Evolutionary conservation across 2,888 invertebrate species (phyloP), one percentile per base, ranked within the genome.

Genomic region (Trissonchulus latispiculum): DNA sequence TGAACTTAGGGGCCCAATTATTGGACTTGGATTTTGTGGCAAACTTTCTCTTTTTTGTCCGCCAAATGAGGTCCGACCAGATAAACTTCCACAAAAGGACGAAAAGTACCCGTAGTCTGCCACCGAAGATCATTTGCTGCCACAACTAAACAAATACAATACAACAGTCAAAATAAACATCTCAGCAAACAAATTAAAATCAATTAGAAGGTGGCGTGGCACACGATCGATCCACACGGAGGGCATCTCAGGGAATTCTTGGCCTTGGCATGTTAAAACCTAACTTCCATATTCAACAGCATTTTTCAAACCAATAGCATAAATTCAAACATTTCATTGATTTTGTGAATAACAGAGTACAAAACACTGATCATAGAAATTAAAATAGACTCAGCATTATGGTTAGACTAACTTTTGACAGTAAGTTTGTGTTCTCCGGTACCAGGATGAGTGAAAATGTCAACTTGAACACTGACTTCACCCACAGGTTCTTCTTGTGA

Each of bases 341-440:
- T n/a, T n/a, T n/a, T n/a, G n/a, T n/a, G n/a, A n/a, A n/a, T n/a
- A n/a, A n/a, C n/a, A n/a, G n/a, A n/a, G n/a, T n/a, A n/a, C n/a
- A n/a, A n/a, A n/a, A n/a, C n/a, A n/a, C n/a, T n/a, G n/a, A n/a
- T n/a, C n/a, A n/a, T n/a, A n/a, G n/a, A n/a, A n/a, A n/a, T n/a
- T n/a, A n/a, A n/a, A n/a, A n/a, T n/a, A n/a, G n/a, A n/a, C n/a
- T n/a, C n/a, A n/a, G n/a, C n/a, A n/a, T n/a, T n/a, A n/a, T n/a
- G n/a, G n/a, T n/a, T 35, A 70, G 31, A 3, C 35, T 61, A 86
- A 96, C 97, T 94, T 91, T 99, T 99, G n/a, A 96, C 95, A 61
- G 95, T 97, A 78, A 99, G 93, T 87, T 97, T 97, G 83, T 97
- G 96, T 85, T 99, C 99, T 37, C 97, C 97, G 32, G 96, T 96